Evolutionary conservation across 2,888 invertebrate species (phyloP), one percentile per base, ranked within the genome.

Genomic region (Drosophila mimica): DNA sequence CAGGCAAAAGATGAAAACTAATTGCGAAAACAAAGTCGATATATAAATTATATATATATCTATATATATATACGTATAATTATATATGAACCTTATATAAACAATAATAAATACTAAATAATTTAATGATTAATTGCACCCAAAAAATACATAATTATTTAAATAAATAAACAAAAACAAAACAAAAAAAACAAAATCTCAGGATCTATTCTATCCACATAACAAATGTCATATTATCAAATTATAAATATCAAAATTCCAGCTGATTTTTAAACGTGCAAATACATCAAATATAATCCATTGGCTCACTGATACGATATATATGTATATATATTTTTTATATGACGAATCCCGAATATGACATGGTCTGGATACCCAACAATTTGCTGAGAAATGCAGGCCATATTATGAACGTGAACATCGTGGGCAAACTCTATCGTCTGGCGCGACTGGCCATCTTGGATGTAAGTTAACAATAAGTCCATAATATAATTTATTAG

Each of bases 61-160:
- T 74, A 65, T 64, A 54, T 61, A 74, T 68, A 83, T 79, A 64
- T 58, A 46, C 49, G 54, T 72, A 76, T 81, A 89, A 79, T 79
- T 82, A 86, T 90, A 89, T 88, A 91, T 86, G 77, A 84, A 91
- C 83, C 89, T 88, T 91, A 92, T 91, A 90, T 91, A 91, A 91
- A 91, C 89, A 90, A 91, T 91, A 91, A 91, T 91, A 90, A 90
- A 91, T 89, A 89, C 88, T 88, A 91, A 91, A 88, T 90, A 91
- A 91, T 91, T 92, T 91, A 92, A 91, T 90, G 91, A 92, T 91
- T 92, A 92, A 92, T 91, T 91, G 91, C 91, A 92, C 91, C 91
- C 88, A 80, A 74, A 84, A 89, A 77, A 92, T 89, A 91, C 90
- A 91, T 91, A 88, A 90, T 90, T 90, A 90, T 89, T 88, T 91